phyloP scores from a whole-genome alignment of 2,113 vertebrate genomes.

The Prolemur simus region DNA sequence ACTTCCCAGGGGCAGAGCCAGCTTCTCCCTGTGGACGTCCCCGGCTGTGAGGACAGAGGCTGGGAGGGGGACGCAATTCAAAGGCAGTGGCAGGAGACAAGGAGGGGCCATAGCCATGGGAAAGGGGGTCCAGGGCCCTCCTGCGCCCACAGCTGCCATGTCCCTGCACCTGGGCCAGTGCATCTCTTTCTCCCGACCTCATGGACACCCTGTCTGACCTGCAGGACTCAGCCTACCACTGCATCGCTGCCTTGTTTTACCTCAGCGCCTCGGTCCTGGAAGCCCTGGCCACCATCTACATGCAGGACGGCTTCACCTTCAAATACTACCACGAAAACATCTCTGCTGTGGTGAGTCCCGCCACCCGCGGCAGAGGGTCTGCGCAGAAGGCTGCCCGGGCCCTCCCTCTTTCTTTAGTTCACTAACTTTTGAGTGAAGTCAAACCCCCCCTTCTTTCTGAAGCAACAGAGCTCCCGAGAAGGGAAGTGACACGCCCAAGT shows the following conservation, averaged over 20 bases:
- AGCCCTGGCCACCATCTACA: slow-evolving; percentile 80
- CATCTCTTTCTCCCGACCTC: background rate
- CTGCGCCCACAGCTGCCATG: background rate
- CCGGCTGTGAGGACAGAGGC: background rate
- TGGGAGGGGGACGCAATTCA: background rate
- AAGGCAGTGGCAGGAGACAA: background rate
- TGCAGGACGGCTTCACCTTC: background rate
- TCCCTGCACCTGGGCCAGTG: background rate
- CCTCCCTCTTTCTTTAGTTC: too few species aligned
- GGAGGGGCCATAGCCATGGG: fast-evolving
- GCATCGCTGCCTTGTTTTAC: slow-evolving; percentile 84
- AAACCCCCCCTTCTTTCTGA: background rate
- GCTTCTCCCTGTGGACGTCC: background rate
- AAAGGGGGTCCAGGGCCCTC: background rate
- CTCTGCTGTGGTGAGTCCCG: slow-evolving; percentile 74
- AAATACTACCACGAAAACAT: slow-evolving; percentile 67
- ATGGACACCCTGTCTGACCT: background rate
- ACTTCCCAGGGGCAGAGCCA: background rate
- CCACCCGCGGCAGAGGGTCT: background rate
- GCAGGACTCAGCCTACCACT: slow-evolving; percentile 86
- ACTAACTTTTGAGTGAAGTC: background rate
- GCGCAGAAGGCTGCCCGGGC: background rate
- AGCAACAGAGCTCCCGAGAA: background rate
- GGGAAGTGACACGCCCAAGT: fast-evolving
- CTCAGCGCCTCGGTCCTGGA: slow-evolving; percentile 86